Base-by-base conservation (phyloP, 2,888 invertebrate species). In the Lamellibrachia satsuma region DNA sequence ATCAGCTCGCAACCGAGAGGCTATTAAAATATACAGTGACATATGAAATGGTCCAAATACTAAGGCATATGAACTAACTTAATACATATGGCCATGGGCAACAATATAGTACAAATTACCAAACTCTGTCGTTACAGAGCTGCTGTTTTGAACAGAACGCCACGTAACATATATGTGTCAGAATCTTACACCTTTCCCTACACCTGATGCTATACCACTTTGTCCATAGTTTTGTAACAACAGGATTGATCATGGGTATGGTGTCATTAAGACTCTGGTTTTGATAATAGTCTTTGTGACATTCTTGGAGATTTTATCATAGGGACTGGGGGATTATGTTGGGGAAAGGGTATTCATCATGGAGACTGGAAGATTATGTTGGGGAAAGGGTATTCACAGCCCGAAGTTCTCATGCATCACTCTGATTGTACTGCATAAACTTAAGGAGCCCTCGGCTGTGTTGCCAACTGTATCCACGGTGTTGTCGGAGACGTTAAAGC, bases 401-500 rank as follows among this genome's bases (percentile, higher is more conserved):
- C 94, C 94, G 93, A 94, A 94, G 93, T 94, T 94, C 90, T 94
- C 94, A 75, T 94, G 94, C 94, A 94, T 94, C 90, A 94, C 94
- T 90, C 93, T 94, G 93, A 94, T 93, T 8, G 94, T 93, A 11
- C 93, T 94, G 90, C 93, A 93, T 11, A 94, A 93, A 91, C 93
- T 94, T 52, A 94, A 92, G 6, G 90, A 51, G 90, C 94, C 94
- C 52, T 94, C 94, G 90, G 93, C 92, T 55, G 93, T 92, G 90
- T 91, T 93, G 51, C 94, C 94, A 0, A 94, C 94, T 3, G 91
- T 92, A 55, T 93, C 93, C 91, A 93, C 52, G 22, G 91, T 92
- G 90, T 92, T 92, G 3, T 91, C 92, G 52, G 52, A 60, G 22
- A 94, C 93, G 93, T 94, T 92, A 91, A 93, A 94, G 90, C 93